Evolutionary conservation across 2,113 vertebrate species (phyloP), one percentile per base, ranked within the genome.

Genomic region (Melanostigma gelatinosum): DNA sequence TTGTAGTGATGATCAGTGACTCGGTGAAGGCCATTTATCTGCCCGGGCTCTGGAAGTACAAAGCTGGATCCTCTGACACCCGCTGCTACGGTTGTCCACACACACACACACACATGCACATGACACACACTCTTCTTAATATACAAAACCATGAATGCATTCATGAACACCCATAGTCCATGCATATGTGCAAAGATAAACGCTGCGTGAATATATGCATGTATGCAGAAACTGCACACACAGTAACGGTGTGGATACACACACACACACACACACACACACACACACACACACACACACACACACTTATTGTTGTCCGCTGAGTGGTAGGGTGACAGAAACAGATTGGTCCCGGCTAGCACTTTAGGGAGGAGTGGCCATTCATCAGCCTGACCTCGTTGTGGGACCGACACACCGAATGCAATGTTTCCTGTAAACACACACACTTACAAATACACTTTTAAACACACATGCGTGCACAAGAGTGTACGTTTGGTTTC

Each of bases 341-440:
- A 88, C 82, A 88, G 82, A 89, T 87, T 20, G 78, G 68, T 79
- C 50, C 66, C 86, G 80, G 72, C 69, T 48, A 8, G 66, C 54
- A 63, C 78, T 76, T 76, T 52, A 60, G 65, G 64, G 68, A 72
- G 66, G 58, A 77, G 62, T 40, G 61, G 68, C 73, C 80, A 88
- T 92, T 80, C 80, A 84, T 92, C 89, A 92, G 76, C 34, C 48
- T 88, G 89, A 91, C 91, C 89, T 91, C 68, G 24, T 83, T 92
- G 82, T 85, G 69, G 65, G 84, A 85, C 84, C 78, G 27, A 87
- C 61, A 73, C 60, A 85, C 78, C 81, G 85, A 74, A 61, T 82
- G 63, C 58, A 48, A 52, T 72, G 50, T 65, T 32, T 70, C 57
- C 68, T 81, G 77, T 60, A 9, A 22, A 11, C 52, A 54, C 22